Base-by-base conservation (phyloP, 2,797 vertebrate species). In the Phrynocephalus forsythii region DNA sequence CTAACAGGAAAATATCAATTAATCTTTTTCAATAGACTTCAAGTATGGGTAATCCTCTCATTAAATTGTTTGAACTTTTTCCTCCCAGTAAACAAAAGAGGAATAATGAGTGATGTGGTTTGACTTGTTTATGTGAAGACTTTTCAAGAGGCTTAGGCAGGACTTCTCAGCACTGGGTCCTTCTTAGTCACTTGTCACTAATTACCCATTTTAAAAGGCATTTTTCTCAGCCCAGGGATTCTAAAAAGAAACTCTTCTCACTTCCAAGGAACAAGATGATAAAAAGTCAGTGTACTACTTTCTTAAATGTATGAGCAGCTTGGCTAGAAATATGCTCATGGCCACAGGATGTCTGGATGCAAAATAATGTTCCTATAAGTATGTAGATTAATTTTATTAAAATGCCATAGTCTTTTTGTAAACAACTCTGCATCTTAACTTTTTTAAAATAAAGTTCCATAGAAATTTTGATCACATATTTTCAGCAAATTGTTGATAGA, bases 1-100 rank as follows among this genome's bases (percentile, higher is more conserved):
- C 95, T 95, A 97, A 97, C 97, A 98, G 98, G 97, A 98, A 98
- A 97, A 97, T 98, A 98, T 98, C 97, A 98, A 98, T 98, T 98
- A 97, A 98, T 98, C 97, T 97, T 97, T 96, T 95, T 97, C 96
- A 97, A 97, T 97, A 95, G 96, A 96, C 95, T 94, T 97, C 96
- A 97, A 98, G 97, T 97, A 96, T 96, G 97, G 96, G 96, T 98
- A 98, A 98, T 98, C 97, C 97, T 97, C 97, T 97, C 97, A 97
- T 97, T 98, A 97, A 97, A 97, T 95, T 97, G 96, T 96, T 97
- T 97, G 97, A 96, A 97, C 96, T 97, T 96, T 97, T 96, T 97
- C 96, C 95, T 96, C 95, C 95, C 91, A 94, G 96, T 97, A 97
- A 97, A 98, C 97, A 98, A 98, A 98, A 93, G 93, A 94, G 90